A percentile compares a stretch with the other conserved stretches of the same genome.
phyloP scores from a whole-genome alignment of 2,113 vertebrate genomes.

The Podilymbus podiceps region DNA sequence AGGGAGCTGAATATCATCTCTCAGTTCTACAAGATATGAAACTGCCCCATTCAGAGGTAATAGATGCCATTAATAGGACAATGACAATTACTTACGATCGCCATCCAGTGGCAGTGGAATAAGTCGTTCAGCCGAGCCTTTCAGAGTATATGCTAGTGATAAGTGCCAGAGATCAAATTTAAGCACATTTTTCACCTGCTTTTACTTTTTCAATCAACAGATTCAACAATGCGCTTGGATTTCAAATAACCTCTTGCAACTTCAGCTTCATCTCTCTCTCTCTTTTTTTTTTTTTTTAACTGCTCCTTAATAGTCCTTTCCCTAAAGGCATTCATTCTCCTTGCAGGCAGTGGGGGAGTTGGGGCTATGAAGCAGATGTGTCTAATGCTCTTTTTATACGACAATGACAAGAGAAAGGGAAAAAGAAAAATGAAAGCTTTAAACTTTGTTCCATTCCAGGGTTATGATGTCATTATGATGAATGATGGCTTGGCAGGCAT shows the following conservation, averaged over 20 bases:
- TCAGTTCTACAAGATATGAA: neutral
- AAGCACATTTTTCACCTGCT: neutral
- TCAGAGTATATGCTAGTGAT: neutral
- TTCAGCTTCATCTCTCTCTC: neutral
- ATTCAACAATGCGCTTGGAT: neutral
- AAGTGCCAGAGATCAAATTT: neutral
- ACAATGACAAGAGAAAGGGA: neutral
- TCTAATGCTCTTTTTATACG: neutral
- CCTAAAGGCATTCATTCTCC: neutral
- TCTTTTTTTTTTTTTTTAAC: neutral
- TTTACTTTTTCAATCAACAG: neutral
- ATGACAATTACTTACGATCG: neutral
- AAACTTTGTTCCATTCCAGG: neutral
- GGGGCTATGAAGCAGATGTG: neutral
- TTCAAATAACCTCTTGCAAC: neutral
- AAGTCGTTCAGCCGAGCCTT: rapidly evolving
- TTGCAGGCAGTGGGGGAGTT: neutral
- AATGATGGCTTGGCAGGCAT: neutral
- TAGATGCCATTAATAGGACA: neutral
- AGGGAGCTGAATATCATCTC: neutral
- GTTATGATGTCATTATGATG: neutral
- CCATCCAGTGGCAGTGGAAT: neutral
- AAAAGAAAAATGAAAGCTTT: neutral
- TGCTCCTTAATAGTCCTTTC: neutral
- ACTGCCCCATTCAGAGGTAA: neutral